These are phyloP conservation scores for Malacoctenus gilli DNA, from an alignment of 2,797 vertebrate species.

Conservation along the genomic window DNA sequence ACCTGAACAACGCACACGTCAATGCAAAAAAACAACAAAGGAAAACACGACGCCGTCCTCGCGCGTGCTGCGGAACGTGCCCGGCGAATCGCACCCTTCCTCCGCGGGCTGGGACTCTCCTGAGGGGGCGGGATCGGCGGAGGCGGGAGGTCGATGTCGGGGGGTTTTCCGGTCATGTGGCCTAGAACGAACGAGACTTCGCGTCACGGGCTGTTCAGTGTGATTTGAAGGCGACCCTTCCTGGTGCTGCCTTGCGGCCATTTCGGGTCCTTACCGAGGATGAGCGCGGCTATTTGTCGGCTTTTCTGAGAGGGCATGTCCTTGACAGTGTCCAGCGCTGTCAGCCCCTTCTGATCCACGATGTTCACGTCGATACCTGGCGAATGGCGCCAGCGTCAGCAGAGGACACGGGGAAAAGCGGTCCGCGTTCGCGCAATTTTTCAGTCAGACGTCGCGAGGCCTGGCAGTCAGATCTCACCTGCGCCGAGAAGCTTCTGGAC, in stretches of 20 bases:
- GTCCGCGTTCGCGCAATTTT: no score
- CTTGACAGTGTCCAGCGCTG: constrained; percentile 92
- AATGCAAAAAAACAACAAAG: constrained; percentile 7
- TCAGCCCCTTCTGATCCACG: constrained; percentile 88
- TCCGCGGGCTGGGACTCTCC: constrained; percentile 77
- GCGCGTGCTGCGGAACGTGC: no score
- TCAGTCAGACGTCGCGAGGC: no score
- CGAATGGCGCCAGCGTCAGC: not conserved
- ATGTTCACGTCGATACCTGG: constrained; percentile 94
- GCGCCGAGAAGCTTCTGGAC: constrained; percentile 94
- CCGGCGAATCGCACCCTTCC: constrained; percentile 67
- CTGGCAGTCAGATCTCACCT: constrained; percentile 80
- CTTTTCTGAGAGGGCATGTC: constrained; percentile 98
- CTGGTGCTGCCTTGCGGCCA: not conserved
- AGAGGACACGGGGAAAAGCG: not conserved
- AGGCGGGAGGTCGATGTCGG: constrained; percentile 77
- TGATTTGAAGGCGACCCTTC: constrained; percentile 19
- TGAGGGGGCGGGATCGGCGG: constrained; percentile 78
- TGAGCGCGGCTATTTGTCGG: constrained; percentile 90
- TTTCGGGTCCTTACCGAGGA: constrained; percentile 82
- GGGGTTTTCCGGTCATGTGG: constrained; percentile 78
- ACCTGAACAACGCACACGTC: no score
- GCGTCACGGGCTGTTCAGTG: constrained; percentile 10
- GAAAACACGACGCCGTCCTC: not conserved
- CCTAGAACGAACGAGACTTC: constrained; percentile 60